Base-by-base conservation (phyloP, 2,888 invertebrate species). In the Drosophila prolongata region DNA sequence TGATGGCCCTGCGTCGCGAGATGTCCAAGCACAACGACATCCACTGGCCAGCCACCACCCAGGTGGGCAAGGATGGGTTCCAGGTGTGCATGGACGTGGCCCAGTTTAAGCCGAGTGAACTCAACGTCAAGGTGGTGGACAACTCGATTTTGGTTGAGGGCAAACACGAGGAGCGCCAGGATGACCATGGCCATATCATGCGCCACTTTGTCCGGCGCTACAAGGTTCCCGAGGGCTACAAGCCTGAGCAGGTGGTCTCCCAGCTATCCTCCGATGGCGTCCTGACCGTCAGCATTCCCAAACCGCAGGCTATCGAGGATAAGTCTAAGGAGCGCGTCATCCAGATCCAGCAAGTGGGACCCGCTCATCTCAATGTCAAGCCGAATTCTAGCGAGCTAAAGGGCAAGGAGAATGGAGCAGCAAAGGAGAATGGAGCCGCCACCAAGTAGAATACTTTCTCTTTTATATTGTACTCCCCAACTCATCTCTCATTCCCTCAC, bases 171-270 rank as follows among this genome's bases (percentile, higher is more conserved):
- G 95, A 96, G 70, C 95, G 95, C 75, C 94, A 94, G 37, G 95
- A 96, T 75, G 94, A 95, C 30, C 95, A 95, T 78, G 96, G 96
- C 0, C 95, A 94, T 91, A 94, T 96, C 9, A 94, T 95, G 49
- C 94, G 96, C 53, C 95, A 97, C 73, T 95, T 97, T 81, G 94
- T 95, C 68, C 93, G 97, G 55, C 94, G 95, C 74, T 97, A 96
- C 90, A 90, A 94, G 27, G 90, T 97, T 50, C 97, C 97, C 0
- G 94, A 95, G 78, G 96, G 95, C 0, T 95, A 95, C 67, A 95
- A 97, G 65, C 93, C 96, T 2, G 95, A 95, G 58, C 93, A 95
- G 44, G 95, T 97, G 1, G 94, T 94, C 65, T 96, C 96, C 5
- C 95, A 94, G 42, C 92, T 97, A 34, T 96, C 96, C 37, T 94